Conservation (phyloP, 2,113 vertebrate species). For the Rhynchomys soricoides region DNA sequence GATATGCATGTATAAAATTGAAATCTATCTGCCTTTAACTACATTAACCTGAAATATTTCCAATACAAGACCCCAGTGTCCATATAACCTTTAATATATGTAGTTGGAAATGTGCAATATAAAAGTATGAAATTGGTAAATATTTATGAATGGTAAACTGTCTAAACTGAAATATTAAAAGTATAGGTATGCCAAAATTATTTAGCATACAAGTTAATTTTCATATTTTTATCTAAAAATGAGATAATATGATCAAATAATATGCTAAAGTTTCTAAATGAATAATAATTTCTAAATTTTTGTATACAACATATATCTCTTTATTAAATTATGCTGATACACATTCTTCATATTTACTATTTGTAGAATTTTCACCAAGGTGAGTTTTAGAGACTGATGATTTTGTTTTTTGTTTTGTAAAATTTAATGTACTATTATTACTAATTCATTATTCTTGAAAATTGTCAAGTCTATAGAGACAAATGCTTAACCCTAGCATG, state of each 20-base stretch:
- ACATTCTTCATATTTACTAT: neutral
- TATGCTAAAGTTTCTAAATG: neutral
- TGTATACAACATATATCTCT: neutral
- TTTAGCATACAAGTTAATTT: neutral
- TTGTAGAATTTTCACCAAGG: neutral
- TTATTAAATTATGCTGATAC: neutral
- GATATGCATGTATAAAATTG: neutral
- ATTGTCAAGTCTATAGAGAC: neutral
- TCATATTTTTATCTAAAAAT: neutral
- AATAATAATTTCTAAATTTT: neutral
- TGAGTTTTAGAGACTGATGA: neutral
- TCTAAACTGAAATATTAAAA: neutral
- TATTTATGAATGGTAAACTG: neutral
- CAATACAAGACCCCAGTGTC: neutral
- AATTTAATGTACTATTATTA: neutral
- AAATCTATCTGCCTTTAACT: neutral
- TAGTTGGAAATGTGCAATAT: neutral
- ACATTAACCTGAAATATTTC: neutral
- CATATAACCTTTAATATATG: neutral
- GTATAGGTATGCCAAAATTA: neutral
- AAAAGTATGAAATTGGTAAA: neutral
- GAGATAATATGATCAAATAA: neutral
- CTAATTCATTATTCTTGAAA: neutral
- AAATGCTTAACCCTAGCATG: neutral
- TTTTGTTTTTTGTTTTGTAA: neutral